Evolutionary conservation across 2,888 invertebrate genomes (phyloP).

Genomic region (Pardosa pseudoannulata): DNA sequence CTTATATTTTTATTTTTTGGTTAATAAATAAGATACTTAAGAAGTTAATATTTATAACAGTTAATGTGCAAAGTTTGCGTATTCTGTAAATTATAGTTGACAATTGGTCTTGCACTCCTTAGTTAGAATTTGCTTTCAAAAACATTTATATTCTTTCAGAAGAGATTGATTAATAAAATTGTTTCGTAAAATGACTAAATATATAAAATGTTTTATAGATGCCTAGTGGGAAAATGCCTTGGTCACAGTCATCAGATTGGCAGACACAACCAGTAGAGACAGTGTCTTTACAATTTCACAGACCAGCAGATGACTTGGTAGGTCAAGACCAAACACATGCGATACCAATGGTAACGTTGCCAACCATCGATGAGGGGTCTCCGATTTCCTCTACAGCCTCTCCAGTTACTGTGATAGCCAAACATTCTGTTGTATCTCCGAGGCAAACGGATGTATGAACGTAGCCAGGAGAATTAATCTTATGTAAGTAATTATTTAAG

Average conservation of each 20-base stretch:
- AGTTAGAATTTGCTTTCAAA: too few relatives aligned
- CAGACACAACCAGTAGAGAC: constrained; percentile 45
- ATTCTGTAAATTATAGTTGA: too few relatives aligned
- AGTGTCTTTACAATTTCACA: constrained; percentile 49
- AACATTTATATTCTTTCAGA: too few relatives aligned
- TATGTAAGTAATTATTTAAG: neutral
- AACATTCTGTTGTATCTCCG: constrained; percentile 27
- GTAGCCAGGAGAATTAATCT: neutral
- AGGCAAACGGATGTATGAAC: constrained; percentile 60
- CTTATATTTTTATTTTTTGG: too few relatives aligned
- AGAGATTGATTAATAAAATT: neutral
- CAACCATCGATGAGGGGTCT: constrained; percentile 52
- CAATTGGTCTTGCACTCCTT: too few relatives aligned
- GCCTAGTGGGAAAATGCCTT: constrained; percentile 13
- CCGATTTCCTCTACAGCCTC: constrained; percentile 33
- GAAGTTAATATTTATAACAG: too few relatives aligned
- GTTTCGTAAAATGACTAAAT: neutral
- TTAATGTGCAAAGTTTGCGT: too few relatives aligned
- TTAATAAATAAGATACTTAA: too few relatives aligned
- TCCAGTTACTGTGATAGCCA: constrained; percentile 57
- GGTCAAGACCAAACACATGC: constrained; percentile 13
- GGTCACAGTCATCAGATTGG: constrained; percentile 50
- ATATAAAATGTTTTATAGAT: neutral
- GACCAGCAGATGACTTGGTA: constrained; percentile 53
- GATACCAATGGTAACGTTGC: constrained; percentile 54